Conservation (phyloP, 30 jellyfish, hydroid and myxozoan genomes). For the Pelagia noctiluca region DNA sequence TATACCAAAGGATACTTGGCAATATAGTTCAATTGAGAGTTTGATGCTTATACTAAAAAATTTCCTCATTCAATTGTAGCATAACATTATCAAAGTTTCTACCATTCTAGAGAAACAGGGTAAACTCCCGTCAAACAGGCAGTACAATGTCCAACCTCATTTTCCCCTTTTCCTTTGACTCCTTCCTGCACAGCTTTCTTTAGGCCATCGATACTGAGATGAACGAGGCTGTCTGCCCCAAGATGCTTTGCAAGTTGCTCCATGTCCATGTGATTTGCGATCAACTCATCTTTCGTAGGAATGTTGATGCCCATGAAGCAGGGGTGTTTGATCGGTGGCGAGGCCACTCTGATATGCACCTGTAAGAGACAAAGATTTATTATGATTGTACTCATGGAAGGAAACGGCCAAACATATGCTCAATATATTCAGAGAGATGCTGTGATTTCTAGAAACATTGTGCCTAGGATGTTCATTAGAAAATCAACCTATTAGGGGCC, state of each 20-base stretch:
- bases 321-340: conserved; percentile 94
- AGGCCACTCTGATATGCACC: conserved; percentile 90
- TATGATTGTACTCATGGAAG: neutral
- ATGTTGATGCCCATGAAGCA: conserved; percentile 95
- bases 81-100: too few species aligned
- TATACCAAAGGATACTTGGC: too few species aligned
- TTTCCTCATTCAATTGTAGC: too few species aligned
- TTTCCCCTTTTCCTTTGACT: conserved; percentile 10
- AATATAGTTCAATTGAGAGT: too few species aligned
- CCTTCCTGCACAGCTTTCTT: conserved; percentile 68
- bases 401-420: neutral
- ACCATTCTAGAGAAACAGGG: conserved; percentile 90
- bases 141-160: conserved; percentile 81
- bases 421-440: neutral
- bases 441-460: too few species aligned
- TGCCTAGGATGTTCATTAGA: too few species aligned
- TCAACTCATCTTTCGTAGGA: conserved; percentile 82
- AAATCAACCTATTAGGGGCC: too few species aligned
- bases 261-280: conserved; percentile 76
- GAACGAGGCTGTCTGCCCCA: conserved; percentile 82
- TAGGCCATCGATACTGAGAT: conserved; percentile 85
- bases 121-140: conserved; percentile 91
- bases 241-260: conserved; percentile 83
- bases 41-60: too few species aligned
- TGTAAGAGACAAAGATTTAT: neutral